phyloP scores from a whole-genome alignment of 2,888 invertebrate genomes.

The Peribatodes rhomboidaria region DNA sequence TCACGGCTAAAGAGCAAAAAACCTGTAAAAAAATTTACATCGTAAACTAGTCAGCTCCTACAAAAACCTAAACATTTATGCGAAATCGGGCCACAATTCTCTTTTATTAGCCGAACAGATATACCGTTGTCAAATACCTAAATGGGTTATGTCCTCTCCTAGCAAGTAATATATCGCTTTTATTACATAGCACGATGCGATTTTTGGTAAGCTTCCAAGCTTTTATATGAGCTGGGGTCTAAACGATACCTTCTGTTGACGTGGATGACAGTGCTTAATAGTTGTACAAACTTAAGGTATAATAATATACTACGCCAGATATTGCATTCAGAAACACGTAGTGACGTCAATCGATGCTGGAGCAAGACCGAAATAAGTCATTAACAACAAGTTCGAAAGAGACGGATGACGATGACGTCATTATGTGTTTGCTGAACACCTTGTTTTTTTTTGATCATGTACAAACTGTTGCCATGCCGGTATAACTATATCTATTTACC shows the following conservation, averaged over 20 bases:
- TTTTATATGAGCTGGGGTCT: slow-evolving; percentile 22
- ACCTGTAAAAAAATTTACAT: background rate
- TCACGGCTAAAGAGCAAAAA: background rate
- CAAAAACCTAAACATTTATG: slow-evolving; percentile 8
- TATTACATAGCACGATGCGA: slow-evolving; percentile 33
- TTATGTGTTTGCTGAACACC: background rate
- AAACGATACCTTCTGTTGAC: slow-evolving; percentile 6
- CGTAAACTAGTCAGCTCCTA: background rate
- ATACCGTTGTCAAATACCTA: slow-evolving; percentile 34
- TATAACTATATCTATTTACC: too few species aligned
- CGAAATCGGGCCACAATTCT: slow-evolving; percentile 12
- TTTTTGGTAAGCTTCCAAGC: slow-evolving; percentile 41
- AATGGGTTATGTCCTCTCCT: slow-evolving; percentile 32
- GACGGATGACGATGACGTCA: too few species aligned
- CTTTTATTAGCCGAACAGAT: slow-evolving; percentile 26
- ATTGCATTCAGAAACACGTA: too few species aligned
- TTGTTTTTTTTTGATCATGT: background rate
- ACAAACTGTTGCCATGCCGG: too few species aligned
- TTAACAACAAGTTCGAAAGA: too few species aligned
- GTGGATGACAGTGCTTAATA: background rate
- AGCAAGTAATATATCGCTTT: slow-evolving; percentile 32
- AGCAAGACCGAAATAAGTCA: too few species aligned
- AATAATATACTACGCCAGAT: too few species aligned
- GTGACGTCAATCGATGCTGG: too few species aligned
- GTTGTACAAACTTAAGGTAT: background rate